Conservation (phyloP, 1,140 invertebrate species). For the Rhysida immarginata region DNA sequence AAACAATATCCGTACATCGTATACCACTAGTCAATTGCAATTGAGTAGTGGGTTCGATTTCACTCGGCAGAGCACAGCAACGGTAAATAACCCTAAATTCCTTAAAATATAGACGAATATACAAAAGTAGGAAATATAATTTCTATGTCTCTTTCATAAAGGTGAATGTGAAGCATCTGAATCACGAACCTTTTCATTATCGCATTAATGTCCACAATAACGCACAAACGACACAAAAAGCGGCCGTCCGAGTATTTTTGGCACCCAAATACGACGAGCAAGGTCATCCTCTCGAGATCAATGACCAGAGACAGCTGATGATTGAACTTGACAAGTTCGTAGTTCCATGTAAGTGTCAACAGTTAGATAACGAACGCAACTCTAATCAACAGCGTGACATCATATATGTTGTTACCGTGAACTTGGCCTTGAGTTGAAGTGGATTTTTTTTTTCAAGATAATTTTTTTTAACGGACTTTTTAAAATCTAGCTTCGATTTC, state of each 20-base stretch:
- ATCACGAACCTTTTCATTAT: slow-evolving; percentile 47
- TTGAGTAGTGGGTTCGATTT: slow-evolving; percentile 43
- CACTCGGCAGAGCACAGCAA: slow-evolving; percentile 14
- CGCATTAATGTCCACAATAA: slow-evolving; percentile 42
- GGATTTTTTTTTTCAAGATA: too few relatives aligned
- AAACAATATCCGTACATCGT: slow-evolving; percentile 49
- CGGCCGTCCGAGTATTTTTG: slow-evolving; percentile 45
- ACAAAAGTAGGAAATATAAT: background rate
- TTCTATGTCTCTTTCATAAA: slow-evolving; percentile 15
- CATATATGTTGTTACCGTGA: too few relatives aligned
- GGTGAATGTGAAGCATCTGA: slow-evolving; percentile 43
- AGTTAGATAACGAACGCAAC: too few relatives aligned
- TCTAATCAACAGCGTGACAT: too few relatives aligned
- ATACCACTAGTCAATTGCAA: slow-evolving; percentile 49
- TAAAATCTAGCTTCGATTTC: too few relatives aligned
- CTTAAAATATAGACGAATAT: background rate
- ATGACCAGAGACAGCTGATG: slow-evolving; percentile 43
- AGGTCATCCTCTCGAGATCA: slow-evolving; percentile 37
- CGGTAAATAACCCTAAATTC: too few relatives aligned
- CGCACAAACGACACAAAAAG: slow-evolving; percentile 34
- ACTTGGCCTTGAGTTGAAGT: too few relatives aligned
- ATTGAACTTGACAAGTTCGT: slow-evolving; percentile 50
- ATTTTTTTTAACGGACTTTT: too few relatives aligned
- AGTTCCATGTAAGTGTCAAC: slow-evolving; percentile 18
- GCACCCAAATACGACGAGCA: slow-evolving; percentile 48